Evolutionary conservation across 2,888 invertebrate genomes (phyloP), one percentile per base, ranked within the genome.

Genomic region (Diachrysia chrysitis): DNA sequence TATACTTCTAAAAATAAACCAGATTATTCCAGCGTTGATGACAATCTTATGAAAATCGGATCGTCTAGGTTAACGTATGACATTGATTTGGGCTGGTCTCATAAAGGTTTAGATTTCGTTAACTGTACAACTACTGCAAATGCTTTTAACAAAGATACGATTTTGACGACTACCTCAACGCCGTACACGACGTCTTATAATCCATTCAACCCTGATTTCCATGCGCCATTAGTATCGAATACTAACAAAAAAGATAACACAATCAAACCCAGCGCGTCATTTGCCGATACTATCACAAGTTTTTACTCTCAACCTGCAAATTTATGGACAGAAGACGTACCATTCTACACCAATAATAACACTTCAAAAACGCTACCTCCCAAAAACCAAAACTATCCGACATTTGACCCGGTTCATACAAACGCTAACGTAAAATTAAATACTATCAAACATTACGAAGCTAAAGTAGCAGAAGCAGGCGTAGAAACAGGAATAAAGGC

Each of bases 81-180:
- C 71, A 95, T 95, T 75, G 95, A 95, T 74, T 87, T 95, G 54
- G 95, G 95, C 16, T 95, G 95, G 95, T 94, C 95, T 0, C 95
- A 95, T 76, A 95, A 95, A 87, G 89, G 94, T 37, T 92, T 95
- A 58, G 95, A 95, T 82, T 95, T 95, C 71, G 93, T 94, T 0
- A 94, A 90, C 69, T 92, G 92, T 69, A 90, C 93, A 21, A 93
- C 93, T 46, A 87, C 83, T 63, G 70, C 91, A 1, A 90, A 89
- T 64, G 90, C 90, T 1, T 92, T 93, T 72, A 90, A 85, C 67
- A 95, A 95, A 80, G 95, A 95, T 59, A 92, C 86, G 62, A 89
- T 94, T 73, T 82, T 94, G 69, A 90, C 93, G 1, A 90, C 90
- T 46, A 88, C 84, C 17, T 84, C 93, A 1, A 85, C 90, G 10